These are phyloP conservation scores for Anguilla japonica DNA, from an alignment of 2,113 vertebrate species.

Conservation along the genomic window DNA sequence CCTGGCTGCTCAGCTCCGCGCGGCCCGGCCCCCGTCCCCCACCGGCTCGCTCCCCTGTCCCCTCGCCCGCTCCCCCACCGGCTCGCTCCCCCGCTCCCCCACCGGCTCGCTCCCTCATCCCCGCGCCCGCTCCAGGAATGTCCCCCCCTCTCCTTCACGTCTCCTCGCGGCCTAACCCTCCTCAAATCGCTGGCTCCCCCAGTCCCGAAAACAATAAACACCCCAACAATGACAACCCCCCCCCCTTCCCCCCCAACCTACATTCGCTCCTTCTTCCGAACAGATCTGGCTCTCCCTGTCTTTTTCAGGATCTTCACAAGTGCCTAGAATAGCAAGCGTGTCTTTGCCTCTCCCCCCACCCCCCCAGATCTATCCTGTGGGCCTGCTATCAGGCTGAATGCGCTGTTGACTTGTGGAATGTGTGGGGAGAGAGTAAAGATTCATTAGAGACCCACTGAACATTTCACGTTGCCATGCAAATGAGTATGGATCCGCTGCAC, in stretches of 20 bases:
- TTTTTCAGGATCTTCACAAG: constrained; percentile 47
- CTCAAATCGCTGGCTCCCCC: constrained; percentile 20
- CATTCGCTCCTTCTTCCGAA: constrained; percentile 47
- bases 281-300: constrained; percentile 34
- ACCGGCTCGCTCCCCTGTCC: constrained; percentile 59
- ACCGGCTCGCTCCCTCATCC: constrained; percentile 56
- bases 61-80: constrained; percentile 67
- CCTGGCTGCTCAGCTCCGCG: constrained; percentile 52
- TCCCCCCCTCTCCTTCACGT: constrained; percentile 51
- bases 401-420: constrained; percentile 73
- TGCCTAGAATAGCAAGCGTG: constrained; percentile 44
- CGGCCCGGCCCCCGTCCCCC: constrained; percentile 64
- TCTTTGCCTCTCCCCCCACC: constrained; percentile 31
- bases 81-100: constrained; percentile 68
- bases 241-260: constrained; percentile 28
- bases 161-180: constrained; percentile 49
- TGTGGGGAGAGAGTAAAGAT: constrained; percentile 66
- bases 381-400: constrained; percentile 46
- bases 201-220: not conserved
- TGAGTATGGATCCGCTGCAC: constrained; percentile 59
- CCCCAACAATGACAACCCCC: constrained; percentile 25
- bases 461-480: constrained; percentile 63
- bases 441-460: constrained; percentile 72
- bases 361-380: constrained; percentile 39
- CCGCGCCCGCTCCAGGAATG: constrained; percentile 73